Conservation (phyloP, 2,113 vertebrate genomes). For the Oreochromis aureus region DNA sequence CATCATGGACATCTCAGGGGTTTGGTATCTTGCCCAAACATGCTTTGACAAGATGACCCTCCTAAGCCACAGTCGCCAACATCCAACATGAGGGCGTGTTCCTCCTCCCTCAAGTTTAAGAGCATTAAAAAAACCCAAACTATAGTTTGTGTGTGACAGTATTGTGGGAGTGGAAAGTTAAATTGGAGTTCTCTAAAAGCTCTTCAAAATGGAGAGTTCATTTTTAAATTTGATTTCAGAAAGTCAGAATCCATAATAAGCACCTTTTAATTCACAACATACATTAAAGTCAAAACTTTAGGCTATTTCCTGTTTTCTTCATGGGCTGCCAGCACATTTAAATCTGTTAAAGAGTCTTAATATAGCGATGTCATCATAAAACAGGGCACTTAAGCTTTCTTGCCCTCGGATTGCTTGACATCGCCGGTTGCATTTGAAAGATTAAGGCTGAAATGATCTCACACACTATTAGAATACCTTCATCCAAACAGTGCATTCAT, state of each 20-base stretch:
- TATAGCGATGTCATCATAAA: not conserved
- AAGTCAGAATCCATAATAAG: too few relatives aligned
- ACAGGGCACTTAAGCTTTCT: not conserved
- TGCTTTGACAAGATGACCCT: not conserved
- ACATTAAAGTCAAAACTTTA: not conserved
- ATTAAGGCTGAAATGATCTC: not conserved
- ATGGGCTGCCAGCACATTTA: not conserved
- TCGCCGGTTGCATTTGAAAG: not conserved
- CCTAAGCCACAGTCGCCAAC: not conserved
- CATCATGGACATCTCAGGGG: not conserved
- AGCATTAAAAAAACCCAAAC: not conserved
- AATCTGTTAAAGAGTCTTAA: not conserved
- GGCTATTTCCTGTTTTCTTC: not conserved
- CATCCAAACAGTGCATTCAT: not conserved
- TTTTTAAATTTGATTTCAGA: too few relatives aligned
- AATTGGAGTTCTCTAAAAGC: too few relatives aligned
- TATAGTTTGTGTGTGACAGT: not conserved
- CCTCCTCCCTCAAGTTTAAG: not conserved
- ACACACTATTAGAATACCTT: not conserved
- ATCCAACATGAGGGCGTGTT: fast-evolving
- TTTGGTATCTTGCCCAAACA: not conserved
- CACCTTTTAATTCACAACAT: not conserved
- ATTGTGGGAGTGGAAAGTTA: not conserved
- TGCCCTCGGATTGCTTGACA: not conserved
- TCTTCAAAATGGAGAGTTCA: too few relatives aligned